phyloP scores from a whole-genome alignment of 2,888 invertebrate species.

The Tiphia femorata region DNA sequence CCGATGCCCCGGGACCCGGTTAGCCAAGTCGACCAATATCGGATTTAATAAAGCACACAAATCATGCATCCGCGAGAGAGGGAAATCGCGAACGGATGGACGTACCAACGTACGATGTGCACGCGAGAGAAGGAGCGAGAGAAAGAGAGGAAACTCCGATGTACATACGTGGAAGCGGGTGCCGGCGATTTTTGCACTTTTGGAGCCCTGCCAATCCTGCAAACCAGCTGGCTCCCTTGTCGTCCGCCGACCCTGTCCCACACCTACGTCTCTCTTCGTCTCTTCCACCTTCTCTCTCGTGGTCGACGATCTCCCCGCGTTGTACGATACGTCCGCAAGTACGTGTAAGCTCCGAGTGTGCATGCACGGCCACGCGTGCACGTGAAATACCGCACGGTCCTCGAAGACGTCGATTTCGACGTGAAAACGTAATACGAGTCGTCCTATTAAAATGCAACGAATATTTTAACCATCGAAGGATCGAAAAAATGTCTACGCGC shows the following conservation, averaged over 20 bases:
- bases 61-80: constrained; percentile 50
- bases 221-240: constrained; percentile 42
- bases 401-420: not conserved
- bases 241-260: constrained; percentile 19
- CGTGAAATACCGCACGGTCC: not conserved
- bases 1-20: constrained; percentile 33
- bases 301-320: not conserved
- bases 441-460: constrained; percentile 1
- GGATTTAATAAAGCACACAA: constrained; percentile 61
- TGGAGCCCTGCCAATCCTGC: constrained; percentile 58
- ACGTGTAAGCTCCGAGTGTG: too few species aligned
- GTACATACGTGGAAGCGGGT: constrained; percentile 8
- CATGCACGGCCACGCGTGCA: not conserved
- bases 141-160: too few species aligned
- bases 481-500: too few species aligned
- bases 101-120: not conserved
- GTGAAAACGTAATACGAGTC: too few species aligned
- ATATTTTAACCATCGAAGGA: too few species aligned
- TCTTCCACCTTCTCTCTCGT: not conserved
- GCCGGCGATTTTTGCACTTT: constrained; percentile 50
- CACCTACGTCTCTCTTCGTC: not conserved
- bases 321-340: not conserved
- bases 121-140: too few species aligned
- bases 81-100: constrained; percentile 10
- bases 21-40: constrained; percentile 51